These are phyloP conservation scores for Itoplectis maculator DNA, from an alignment of 2,888 invertebrate species.

Conservation along the genomic window DNA sequence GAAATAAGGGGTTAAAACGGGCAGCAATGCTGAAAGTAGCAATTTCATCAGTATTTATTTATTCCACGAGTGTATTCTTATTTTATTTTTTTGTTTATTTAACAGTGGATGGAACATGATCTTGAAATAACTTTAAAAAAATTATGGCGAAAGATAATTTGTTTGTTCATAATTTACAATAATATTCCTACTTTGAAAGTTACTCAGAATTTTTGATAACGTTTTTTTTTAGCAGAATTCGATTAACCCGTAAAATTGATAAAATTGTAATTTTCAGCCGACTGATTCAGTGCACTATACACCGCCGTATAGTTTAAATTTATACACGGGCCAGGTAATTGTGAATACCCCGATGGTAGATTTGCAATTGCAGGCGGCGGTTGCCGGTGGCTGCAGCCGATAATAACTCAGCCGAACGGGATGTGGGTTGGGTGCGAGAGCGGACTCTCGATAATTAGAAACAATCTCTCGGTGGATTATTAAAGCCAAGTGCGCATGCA, in stretches of 20 bases:
- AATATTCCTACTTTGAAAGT: too few relatives aligned
- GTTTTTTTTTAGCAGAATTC: background rate
- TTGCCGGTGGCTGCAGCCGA: conserved; percentile 27
- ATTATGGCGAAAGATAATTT: too few relatives aligned
- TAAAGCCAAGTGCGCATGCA: conserved; percentile 47
- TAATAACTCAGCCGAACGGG: conserved; percentile 53
- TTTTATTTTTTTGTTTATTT: too few relatives aligned
- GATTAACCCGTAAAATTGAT: too few relatives aligned
- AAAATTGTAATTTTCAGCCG: too few relatives aligned
- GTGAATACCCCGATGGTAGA: background rate
- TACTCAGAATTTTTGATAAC: too few relatives aligned
- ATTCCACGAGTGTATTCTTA: background rate
- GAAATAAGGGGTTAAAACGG: background rate
- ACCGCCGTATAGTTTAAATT: background rate
- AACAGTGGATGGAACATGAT: too few relatives aligned
- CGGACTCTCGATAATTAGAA: conserved; percentile 58
- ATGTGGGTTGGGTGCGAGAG: conserved; percentile 30
- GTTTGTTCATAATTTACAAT: too few relatives aligned
- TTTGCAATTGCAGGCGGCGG: background rate
- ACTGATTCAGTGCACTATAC: too few relatives aligned
- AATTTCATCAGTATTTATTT: background rate
- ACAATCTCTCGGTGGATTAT: conserved; percentile 59
- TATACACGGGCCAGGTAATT: background rate
- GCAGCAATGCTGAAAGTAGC: background rate
- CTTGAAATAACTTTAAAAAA: too few relatives aligned